These are phyloP conservation scores for Eupithecia vulgata DNA, from an alignment of 2,888 invertebrate genomes.

Conservation along the genomic window DNA sequence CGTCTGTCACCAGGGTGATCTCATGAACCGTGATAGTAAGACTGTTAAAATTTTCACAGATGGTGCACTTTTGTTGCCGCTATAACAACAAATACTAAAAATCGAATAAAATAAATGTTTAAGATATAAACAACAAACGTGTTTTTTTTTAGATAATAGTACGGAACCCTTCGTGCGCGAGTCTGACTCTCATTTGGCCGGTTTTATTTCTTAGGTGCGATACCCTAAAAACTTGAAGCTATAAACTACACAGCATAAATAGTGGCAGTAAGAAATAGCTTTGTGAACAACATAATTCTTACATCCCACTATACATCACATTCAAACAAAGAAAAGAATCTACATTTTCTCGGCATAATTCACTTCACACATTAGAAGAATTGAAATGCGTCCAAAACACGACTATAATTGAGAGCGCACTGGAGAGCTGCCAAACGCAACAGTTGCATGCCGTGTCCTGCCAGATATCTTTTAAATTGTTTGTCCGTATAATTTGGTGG, in stretches of 20 bases:
- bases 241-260: not conserved
- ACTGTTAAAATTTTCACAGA: too few relatives aligned
- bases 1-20: too few relatives aligned
- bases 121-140: too few relatives aligned
- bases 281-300: not conserved
- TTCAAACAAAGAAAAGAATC: constrained; percentile 5
- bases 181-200: too few relatives aligned
- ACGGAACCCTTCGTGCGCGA: too few relatives aligned
- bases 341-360: constrained; percentile 11
- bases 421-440: constrained; percentile 47
- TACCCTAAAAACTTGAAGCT: too few relatives aligned
- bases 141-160: too few relatives aligned
- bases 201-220: too few relatives aligned
- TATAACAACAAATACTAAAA: too few relatives aligned
- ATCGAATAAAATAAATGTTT: too few relatives aligned
- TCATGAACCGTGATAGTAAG: too few relatives aligned
- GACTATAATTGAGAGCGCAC: constrained; percentile 36
- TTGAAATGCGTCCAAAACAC: constrained; percentile 41
- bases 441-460: constrained; percentile 36
- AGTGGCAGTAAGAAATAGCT: not conserved
- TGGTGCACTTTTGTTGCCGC: too few relatives aligned
- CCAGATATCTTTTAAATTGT: constrained; percentile 32
- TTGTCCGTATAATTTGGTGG: constrained; percentile 19
- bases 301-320: constrained; percentile 1
- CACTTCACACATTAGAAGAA: constrained; percentile 27